Base-by-base conservation (phyloP, 2,113 vertebrate species). In the Scolopax mira region DNA sequence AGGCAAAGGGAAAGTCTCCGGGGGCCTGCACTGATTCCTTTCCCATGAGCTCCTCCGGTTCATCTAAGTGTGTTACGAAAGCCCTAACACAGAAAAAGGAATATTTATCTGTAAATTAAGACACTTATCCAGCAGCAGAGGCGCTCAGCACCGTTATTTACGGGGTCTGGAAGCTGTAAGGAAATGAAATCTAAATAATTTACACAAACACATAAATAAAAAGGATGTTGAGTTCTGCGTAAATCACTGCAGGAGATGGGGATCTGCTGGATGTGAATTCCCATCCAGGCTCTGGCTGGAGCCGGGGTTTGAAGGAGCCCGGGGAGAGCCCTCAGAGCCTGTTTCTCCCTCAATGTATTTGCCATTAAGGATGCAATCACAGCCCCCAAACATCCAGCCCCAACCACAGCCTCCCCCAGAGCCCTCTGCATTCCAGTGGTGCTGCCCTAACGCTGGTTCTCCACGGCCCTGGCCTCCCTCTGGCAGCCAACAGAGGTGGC, bases 181-280 rank as follows among this genome's bases (percentile, higher is more conserved):
- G 30, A 73, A 94, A 81, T 18, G 44, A 72, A 75, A 89, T 24
- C 73, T 75, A 79, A 95, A 89, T 81, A 57, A 96, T 85, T 92
- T 22, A 92, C 44, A 89, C 61, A 33, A 61, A 31, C 8, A 25
- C 3, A 42, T 31, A 49, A 92, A 74, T 27, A 44, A 85, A 82
- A 88, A 85, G 48, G 57, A 58, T 15, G 24, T 18, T 25, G 14
- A 25, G 60, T 7, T 16, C 58, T 9, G 13, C 1, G 2, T 3
- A 44, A 67, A 48, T 10, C 64, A 46, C 64, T 70, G 51, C 51
- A 46, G 33, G n/a, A 80, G 19, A 31, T 39, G 8, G 0, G 18
- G 85, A 62, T 33, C 22, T 49, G 52, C 74, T 6, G 54, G 74
- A 42, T 2, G 16, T 6, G 19, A 49, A 83, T 39, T 42, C 44